A percentile compares a stretch with the other conserved stretches of the same genome.
phyloP scores from a whole-genome alignment of 2,113 vertebrate genomes.

The Pionites leucogaster region DNA sequence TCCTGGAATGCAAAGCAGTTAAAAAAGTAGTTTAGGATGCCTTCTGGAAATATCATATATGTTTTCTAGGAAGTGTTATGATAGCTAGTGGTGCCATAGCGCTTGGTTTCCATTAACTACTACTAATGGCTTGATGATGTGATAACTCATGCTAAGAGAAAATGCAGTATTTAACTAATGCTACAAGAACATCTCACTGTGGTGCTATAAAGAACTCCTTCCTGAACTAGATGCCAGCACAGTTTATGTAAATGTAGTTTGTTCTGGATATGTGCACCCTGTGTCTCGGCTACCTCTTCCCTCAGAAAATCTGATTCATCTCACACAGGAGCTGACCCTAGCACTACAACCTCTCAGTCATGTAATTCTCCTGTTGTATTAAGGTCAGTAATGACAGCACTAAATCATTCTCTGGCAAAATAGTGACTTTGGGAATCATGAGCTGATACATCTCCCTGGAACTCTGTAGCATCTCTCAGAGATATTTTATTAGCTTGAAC shows the following conservation, averaged over 20 bases:
- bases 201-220: neutral
- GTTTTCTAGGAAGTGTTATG: conserved; percentile 8
- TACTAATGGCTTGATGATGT: neutral
- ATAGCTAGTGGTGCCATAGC: neutral
- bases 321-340: neutral
- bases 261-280: neutral
- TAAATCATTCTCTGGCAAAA: neutral
- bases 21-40: conserved; percentile 1
- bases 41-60: conserved; percentile 26
- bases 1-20: conserved; percentile 31
- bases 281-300: neutral
- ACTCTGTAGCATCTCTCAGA: neutral
- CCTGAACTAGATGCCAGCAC: neutral
- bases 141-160: conserved; percentile 14
- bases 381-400: neutral
- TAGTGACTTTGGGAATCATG: neutral
- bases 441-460: neutral
- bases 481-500: neutral
- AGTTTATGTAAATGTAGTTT: neutral
- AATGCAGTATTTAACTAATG: conserved; percentile 19
- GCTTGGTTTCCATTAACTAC: conserved; percentile 10
- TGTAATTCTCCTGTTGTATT: neutral
- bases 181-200: neutral
- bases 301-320: neutral
- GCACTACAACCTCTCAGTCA: neutral